Conservation (phyloP, 64 coral and sea anemone species). For the Exaiptasia diaphana region DNA sequence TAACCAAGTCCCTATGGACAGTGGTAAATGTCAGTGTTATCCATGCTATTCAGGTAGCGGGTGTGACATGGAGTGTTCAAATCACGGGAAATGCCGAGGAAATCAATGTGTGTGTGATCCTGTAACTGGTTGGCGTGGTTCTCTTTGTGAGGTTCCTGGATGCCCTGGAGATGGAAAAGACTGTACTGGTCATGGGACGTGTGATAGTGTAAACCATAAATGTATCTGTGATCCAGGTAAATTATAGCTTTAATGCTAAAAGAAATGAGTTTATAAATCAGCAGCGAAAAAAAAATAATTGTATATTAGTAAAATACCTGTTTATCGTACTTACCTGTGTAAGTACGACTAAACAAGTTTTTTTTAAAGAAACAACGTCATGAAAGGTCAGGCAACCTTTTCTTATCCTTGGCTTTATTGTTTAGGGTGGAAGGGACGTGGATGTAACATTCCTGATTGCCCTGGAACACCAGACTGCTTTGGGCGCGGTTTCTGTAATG, state of each 20-base stretch:
- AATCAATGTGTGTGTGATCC: constrained; percentile 61
- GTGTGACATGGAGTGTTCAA: constrained; percentile 73
- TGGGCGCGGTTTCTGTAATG: constrained; percentile 80
- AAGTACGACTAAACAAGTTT: too few relatives aligned
- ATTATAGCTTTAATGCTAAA: background rate
- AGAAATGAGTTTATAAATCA: too few relatives aligned
- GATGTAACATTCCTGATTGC: constrained; percentile 78
- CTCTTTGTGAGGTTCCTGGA: constrained; percentile 86
- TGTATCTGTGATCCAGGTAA: constrained; percentile 92
- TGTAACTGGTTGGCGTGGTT: constrained; percentile 77
- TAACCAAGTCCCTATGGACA: constrained; percentile 84
- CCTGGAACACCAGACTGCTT: constrained; percentile 91
- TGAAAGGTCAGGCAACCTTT: too few relatives aligned
- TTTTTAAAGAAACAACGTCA: too few relatives aligned
- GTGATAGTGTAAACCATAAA: constrained; percentile 73
- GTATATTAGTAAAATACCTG: too few relatives aligned
- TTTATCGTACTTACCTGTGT: too few relatives aligned
- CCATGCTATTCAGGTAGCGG: constrained; percentile 82
- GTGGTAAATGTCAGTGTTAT: constrained; percentile 78
- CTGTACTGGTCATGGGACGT: constrained; percentile 82
- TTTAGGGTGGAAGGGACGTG: constrained; percentile 79
- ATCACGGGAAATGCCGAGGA: constrained; percentile 62
- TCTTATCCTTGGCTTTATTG: too few relatives aligned
- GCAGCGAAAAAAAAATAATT: too few relatives aligned
- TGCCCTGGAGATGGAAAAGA: constrained; percentile 84